phyloP scores from a whole-genome alignment of 23 tunicate species.

The Clavelina lepadiformis region DNA sequence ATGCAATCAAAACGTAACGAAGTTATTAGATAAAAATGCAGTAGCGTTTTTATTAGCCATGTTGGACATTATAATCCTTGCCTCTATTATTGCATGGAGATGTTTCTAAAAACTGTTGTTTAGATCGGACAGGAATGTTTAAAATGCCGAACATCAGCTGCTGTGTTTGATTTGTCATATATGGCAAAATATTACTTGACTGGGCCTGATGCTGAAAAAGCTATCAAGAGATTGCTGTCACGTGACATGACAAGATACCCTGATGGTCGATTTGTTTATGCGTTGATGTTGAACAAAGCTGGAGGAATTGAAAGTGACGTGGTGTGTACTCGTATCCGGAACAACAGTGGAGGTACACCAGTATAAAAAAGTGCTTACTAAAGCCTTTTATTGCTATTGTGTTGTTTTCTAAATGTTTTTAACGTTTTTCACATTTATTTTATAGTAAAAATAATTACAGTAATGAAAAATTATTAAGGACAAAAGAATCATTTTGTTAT shows the following conservation, averaged over 20 bases:
- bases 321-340: constrained; percentile 13
- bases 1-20: too few relatives aligned
- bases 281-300: constrained; percentile 42
- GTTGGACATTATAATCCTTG: too few relatives aligned
- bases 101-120: too few relatives aligned
- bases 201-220: constrained; percentile 36
- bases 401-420: too few relatives aligned
- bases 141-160: constrained; percentile 33
- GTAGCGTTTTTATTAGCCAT: too few relatives aligned
- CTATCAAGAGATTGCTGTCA: constrained; percentile 12
- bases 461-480: too few relatives aligned
- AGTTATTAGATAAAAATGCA: too few relatives aligned
- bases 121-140: constrained; percentile 45
- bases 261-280: constrained; percentile 17
- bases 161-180: constrained; percentile 34
- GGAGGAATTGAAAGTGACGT: constrained; percentile 56
- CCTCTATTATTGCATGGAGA: too few relatives aligned
- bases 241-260: constrained; percentile 8
- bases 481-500: neutral
- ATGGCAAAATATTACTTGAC: constrained; percentile 35
- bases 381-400: too few relatives aligned
- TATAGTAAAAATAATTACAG: too few relatives aligned
- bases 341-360: constrained; percentile 16
- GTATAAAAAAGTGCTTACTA: too few relatives aligned
- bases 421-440: too few relatives aligned